phyloP scores from a whole-genome alignment of 2,888 invertebrate genomes.

The Tenthredo distinguenda region DNA sequence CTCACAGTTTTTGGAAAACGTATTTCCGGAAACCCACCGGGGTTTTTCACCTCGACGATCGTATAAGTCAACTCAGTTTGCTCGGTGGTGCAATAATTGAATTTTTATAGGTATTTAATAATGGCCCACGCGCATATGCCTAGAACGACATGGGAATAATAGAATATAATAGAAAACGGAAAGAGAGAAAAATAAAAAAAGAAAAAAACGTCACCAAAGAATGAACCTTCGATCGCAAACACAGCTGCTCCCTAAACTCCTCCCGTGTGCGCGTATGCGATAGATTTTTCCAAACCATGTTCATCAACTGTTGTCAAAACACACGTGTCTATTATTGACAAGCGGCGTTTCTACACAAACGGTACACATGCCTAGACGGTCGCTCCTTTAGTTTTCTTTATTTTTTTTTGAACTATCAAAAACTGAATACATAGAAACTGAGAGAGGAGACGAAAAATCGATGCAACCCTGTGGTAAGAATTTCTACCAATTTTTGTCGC shows the following conservation, averaged over 20 bases:
- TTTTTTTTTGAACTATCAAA: neutral
- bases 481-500: too few species aligned
- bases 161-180: neutral
- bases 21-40: too few species aligned
- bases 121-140: neutral
- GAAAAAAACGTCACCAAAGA: neutral
- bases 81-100: neutral
- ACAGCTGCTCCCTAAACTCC: neutral
- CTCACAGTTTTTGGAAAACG: too few species aligned
- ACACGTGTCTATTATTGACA: neutral
- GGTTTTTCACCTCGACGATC: too few species aligned
- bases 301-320: neutral
- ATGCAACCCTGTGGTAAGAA: too few species aligned
- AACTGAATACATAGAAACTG: too few species aligned
- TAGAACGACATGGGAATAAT: neutral
- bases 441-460: too few species aligned
- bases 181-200: neutral
- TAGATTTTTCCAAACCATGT: neutral
- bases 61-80: neutral
- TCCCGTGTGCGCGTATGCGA: neutral
- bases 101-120: neutral
- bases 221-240: neutral
- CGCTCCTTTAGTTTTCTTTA: neutral
- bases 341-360: neutral
- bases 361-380: neutral